Evolutionary conservation across 1,140 invertebrate genomes (phyloP).

Genomic region (Coenobita brevimanus): DNA sequence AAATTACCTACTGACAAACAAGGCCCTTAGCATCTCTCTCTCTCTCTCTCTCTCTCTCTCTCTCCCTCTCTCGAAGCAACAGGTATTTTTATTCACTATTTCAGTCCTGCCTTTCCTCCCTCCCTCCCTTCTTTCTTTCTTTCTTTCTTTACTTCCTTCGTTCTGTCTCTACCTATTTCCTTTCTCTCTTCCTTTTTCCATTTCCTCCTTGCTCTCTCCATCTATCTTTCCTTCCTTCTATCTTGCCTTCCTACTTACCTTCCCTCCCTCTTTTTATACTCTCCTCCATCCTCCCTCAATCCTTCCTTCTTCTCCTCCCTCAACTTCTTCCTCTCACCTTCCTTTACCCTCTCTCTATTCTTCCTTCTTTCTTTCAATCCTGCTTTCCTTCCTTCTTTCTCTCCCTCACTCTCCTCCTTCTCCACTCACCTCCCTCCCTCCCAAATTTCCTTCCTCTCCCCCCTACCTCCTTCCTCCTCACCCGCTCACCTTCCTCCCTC

Average conservation of each 20-base stretch:
- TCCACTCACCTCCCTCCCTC: no score
- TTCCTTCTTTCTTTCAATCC: no score
- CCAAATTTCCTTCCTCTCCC: no score
- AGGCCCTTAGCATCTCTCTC: background rate
- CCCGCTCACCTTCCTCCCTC: no score
- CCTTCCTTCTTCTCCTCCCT: no score
- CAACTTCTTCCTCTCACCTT: no score
- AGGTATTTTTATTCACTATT: background rate
- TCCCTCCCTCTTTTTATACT: background rate
- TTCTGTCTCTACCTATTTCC: background rate
- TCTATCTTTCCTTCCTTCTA: background rate
- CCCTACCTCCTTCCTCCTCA: no score
- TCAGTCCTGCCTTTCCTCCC: background rate
- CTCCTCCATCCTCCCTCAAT: no score
- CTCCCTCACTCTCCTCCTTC: no score
- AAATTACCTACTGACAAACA: no score
- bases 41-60: constrained; percentile 4
- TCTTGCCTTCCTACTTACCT: background rate
- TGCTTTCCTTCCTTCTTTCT: no score
- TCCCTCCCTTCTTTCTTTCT: background rate
- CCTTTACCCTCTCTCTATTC: no score
- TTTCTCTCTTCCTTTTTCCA: background rate
- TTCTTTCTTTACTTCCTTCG: background rate
- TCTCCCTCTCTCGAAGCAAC: background rate
- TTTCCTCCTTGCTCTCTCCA: background rate